These are phyloP conservation scores for Empis livida DNA, from an alignment of 2,888 invertebrate genomes.

Conservation along the genomic window DNA sequence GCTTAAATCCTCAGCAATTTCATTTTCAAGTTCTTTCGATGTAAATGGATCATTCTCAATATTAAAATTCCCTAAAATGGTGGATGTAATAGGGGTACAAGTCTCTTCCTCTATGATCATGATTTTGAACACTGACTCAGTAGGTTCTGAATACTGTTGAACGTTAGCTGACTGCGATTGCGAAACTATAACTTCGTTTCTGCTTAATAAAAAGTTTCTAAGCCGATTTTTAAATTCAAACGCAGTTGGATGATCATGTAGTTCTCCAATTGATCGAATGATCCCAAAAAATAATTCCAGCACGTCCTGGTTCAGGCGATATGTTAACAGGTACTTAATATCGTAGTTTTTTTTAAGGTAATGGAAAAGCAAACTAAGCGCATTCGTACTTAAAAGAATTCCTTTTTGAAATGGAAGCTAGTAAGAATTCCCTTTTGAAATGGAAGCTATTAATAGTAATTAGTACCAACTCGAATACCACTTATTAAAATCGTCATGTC, in stretches of 20 bases:
- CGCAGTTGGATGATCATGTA: conserved; percentile 3
- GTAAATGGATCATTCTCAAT: too few relatives aligned
- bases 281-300: conserved; percentile 1
- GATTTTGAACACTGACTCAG: too few relatives aligned
- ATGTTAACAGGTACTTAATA: not conserved
- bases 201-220: not conserved
- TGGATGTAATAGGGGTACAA: too few relatives aligned
- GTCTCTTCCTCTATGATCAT: too few relatives aligned
- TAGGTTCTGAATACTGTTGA: too few relatives aligned
- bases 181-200: not conserved
- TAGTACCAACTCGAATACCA: conserved; percentile 12
- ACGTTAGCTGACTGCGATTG: not conserved
- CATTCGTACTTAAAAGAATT: conserved; percentile 12
- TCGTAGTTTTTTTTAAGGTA: not conserved
- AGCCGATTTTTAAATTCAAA: conserved; percentile 3
- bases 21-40: too few relatives aligned
- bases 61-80: too few relatives aligned
- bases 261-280: conserved; percentile 1
- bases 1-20: too few relatives aligned
- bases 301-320: conserved; percentile 1
- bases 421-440: too few relatives aligned
- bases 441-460: conserved; percentile 12
- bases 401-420: too few relatives aligned
- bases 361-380: not conserved
- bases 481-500: conserved; percentile 11